Evolutionary conservation across 2,888 invertebrate species (phyloP).

Genomic region (Arctia plantaginis): DNA sequence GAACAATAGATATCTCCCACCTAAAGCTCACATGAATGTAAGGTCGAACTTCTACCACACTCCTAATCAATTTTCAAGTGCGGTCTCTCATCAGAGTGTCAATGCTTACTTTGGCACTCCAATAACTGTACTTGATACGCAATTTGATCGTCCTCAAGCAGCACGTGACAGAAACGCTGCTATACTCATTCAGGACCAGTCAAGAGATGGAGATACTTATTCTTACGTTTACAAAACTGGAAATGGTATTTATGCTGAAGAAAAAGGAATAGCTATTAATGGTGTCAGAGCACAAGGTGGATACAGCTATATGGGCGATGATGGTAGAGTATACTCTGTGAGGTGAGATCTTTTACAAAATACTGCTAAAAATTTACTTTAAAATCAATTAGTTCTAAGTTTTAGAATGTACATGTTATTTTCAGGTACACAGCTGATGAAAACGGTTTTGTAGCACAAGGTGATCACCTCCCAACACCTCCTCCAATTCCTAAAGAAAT

Average conservation of each 20-base stretch:
- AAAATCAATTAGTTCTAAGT: neutral
- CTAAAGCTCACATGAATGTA: neutral
- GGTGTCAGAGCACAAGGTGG: slow-evolving; percentile 80
- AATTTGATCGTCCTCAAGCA: slow-evolving; percentile 72
- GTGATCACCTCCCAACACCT: slow-evolving; percentile 76
- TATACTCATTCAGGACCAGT: slow-evolving; percentile 74
- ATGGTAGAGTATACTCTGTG: slow-evolving; percentile 77
- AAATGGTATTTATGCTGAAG: slow-evolving; percentile 79
- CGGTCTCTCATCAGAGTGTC: neutral
- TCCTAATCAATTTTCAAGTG: neutral
- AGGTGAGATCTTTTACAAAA: slow-evolving; percentile 57
- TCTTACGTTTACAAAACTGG: slow-evolving; percentile 78
- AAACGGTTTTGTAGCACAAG: slow-evolving; percentile 78
- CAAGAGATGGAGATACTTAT: slow-evolving; percentile 76
- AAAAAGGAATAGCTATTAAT: slow-evolving; percentile 76
- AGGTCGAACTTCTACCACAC: neutral
- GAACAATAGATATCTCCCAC: slow-evolving; percentile 4
- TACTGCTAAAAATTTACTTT: neutral
- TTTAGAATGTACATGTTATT: neutral
- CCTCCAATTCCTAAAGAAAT: slow-evolving; percentile 78
- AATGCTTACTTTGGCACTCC: slow-evolving; percentile 28
- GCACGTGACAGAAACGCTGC: slow-evolving; percentile 75
- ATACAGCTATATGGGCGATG: slow-evolving; percentile 80
- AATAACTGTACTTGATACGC: slow-evolving; percentile 41
- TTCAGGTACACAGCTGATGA: slow-evolving; percentile 45